Base-by-base conservation (phyloP, 2,797 vertebrate species). In the Morus bassanus region DNA sequence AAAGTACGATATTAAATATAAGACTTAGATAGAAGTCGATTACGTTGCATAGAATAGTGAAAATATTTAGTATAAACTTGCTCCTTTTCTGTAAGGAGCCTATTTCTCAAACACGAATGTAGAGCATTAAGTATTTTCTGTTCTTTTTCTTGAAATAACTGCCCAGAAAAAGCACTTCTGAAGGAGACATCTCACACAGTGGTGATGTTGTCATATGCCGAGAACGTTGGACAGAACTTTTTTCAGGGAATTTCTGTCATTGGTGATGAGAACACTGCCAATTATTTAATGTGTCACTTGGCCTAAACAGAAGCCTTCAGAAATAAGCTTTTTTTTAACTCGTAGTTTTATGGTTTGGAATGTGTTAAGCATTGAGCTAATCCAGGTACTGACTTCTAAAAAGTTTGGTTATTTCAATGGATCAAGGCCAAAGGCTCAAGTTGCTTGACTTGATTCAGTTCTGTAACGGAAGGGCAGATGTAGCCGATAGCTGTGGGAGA, bases 1-100 rank as follows among this genome's bases (percentile, higher is more conserved):
- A 93, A 93, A 92, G 51, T 64, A 93, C 77, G 12, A 0, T 81
- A 69, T 92, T 92, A 89, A 93, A 90, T 92, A 70, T 0, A 30
- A 87, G 69, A 73, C 85, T 78, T 88, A 91, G 87, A 83, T 94
- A 80, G 89, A 91, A 95, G 86, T 85, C 33, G 27, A 35, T 91
- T 91, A 46, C 64, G 27, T 50, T 80, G 60, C 86, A n/a, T 11
- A 78, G 24, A 83, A 53, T 28, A 60, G 75, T 82, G 91, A 77
- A 94, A 89, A 78, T 22, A 23, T 41, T 3, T 43, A 8, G 37
- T 60, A 33, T 68, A 83, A 95, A 89, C 53, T 54, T 75, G 41
- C 39, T 95, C 11, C 31, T 85, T 63, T 87, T 69, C 54, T 39
- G 19, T 59, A 84, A 91, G 54, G 16, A 79, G 63, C 18, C 54